phyloP scores from a whole-genome alignment of 2,113 vertebrate species.

The Myotis lucifugus region DNA sequence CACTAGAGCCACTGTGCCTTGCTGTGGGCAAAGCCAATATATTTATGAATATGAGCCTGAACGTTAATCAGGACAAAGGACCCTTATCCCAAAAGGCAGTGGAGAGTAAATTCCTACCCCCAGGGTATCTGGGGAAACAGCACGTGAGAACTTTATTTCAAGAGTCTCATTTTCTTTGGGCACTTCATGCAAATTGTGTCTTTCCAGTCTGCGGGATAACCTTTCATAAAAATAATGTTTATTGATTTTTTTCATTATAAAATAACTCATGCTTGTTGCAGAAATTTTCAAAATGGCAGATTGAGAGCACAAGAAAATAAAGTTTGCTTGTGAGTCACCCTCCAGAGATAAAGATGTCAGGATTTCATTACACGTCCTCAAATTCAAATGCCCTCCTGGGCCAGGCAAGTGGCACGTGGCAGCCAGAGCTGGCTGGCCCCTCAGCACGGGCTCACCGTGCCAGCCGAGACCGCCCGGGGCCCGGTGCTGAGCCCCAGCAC shows the following conservation, averaged over 20 bases:
- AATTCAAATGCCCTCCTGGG: neutral
- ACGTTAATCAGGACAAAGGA: constrained; percentile 66
- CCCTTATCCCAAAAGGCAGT: constrained; percentile 47
- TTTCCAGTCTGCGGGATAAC: neutral
- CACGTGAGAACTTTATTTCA: neutral
- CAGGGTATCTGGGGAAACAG: neutral
- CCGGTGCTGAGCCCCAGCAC: neutral
- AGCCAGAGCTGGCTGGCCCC: neutral
- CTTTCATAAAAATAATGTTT: constrained; percentile 39
- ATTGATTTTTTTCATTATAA: constrained; percentile 54
- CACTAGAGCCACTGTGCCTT: constrained; percentile 6
- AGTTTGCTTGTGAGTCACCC: neutral
- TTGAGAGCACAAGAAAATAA: neutral
- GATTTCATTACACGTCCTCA: neutral
- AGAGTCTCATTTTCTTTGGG: constrained; percentile 4
- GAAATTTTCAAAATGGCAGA: constrained; percentile 10
- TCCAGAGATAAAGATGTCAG: neutral
- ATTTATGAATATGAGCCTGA: constrained; percentile 2
- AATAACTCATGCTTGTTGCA: neutral
- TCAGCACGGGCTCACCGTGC: neutral
- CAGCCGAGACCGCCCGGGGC: fast-evolving
- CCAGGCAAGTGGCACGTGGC: neutral
- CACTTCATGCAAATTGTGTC: neutral
- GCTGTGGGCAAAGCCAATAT: constrained; percentile 33
- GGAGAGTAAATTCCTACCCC: neutral